These are phyloP conservation scores for Siphlonurus alternatus DNA, from an alignment of 2,888 invertebrate species.

Conservation along the genomic window DNA sequence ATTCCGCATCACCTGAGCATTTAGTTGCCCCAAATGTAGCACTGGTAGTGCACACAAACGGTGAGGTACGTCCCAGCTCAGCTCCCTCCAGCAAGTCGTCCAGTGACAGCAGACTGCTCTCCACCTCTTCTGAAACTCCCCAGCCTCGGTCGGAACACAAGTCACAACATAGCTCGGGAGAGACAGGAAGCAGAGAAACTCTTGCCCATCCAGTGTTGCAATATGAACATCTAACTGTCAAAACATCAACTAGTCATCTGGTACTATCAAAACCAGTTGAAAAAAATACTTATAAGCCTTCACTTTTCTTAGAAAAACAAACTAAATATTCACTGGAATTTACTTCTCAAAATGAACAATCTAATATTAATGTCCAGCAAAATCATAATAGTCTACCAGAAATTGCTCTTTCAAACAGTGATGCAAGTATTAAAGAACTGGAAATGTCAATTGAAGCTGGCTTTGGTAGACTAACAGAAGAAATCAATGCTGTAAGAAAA, in stretches of 20 bases:
- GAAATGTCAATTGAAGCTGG: background rate
- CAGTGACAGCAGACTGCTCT: background rate
- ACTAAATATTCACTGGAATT: background rate
- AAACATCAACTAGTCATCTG: background rate
- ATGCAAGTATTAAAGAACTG: background rate
- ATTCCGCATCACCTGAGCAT: background rate
- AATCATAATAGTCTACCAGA: background rate
- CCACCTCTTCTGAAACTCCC: background rate
- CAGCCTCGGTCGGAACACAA: background rate
- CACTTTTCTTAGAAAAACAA: too few relatives aligned
- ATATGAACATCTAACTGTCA: background rate
- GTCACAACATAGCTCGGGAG: background rate
- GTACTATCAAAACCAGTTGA: too few relatives aligned
- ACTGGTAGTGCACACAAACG: background rate
- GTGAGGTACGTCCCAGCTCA: background rate
- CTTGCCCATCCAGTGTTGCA: background rate
- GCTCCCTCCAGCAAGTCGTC: background rate
- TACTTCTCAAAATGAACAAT: background rate
- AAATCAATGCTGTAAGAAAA: background rate
- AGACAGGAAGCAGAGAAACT: background rate
- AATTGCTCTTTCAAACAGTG: background rate
- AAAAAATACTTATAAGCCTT: too few relatives aligned
- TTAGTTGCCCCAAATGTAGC: background rate
- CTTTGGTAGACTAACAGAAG: background rate
- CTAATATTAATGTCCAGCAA: background rate